Evolutionary conservation across 2,797 vertebrate species (phyloP).

Genomic region (Hippocampus kuda): DNA sequence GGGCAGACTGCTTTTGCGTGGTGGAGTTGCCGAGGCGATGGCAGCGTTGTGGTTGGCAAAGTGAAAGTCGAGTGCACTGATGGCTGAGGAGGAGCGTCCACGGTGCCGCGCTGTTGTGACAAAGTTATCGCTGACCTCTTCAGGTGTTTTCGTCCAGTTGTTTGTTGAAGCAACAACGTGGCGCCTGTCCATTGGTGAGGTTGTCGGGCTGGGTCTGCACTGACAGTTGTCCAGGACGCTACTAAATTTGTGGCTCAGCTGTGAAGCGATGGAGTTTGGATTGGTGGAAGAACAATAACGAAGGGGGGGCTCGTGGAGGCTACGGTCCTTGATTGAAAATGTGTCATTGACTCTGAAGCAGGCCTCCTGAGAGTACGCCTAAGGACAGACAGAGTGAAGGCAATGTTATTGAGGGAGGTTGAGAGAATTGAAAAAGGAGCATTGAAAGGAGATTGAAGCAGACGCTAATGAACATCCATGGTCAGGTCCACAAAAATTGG

Average conservation of each 20-base stretch:
- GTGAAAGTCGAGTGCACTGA: conserved; percentile 64
- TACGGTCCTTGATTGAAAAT: conserved; percentile 71
- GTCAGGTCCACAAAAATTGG: not conserved
- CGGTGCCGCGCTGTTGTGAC: conserved; percentile 14
- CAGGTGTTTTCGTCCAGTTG: conserved; percentile 29
- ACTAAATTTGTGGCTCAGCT: conserved; percentile 28
- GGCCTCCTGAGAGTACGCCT: conserved; percentile 92
- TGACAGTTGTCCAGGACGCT: conserved; percentile 62
- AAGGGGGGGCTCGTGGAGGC: conserved; percentile 76
- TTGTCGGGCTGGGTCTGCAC: conserved; percentile 32
- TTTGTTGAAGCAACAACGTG: conserved; percentile 25
- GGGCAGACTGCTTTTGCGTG: conserved; percentile 37
- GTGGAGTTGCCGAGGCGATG: conserved; percentile 54
- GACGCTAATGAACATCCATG: not conserved
- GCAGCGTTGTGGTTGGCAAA: conserved; percentile 72
- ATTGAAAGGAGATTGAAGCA: not conserved
- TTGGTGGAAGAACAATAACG: conserved; percentile 72
- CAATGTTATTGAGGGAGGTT: not conserved
- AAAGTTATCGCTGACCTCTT: conserved; percentile 36
- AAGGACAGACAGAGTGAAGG: conserved; percentile 9
- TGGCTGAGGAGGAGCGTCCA: conserved; percentile 45
- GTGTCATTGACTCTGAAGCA: conserved; percentile 83
- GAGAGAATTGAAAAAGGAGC: not conserved
- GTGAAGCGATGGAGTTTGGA: conserved; percentile 34
- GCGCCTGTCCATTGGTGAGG: conserved; percentile 55